These are phyloP conservation scores for Drosophila burlai DNA, from an alignment of 1,140 invertebrate genomes.

Conservation along the genomic window DNA sequence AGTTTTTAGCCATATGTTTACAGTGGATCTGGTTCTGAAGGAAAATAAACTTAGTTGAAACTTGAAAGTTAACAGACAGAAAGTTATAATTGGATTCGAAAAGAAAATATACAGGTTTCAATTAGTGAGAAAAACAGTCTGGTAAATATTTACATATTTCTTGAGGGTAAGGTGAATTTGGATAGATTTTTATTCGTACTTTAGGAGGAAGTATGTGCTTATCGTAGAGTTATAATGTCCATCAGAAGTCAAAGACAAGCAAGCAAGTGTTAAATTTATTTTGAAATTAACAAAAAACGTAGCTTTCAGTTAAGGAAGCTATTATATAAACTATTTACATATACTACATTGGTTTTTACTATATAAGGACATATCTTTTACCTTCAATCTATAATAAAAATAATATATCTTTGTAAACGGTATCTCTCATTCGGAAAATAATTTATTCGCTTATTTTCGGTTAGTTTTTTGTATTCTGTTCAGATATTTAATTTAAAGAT, in stretches of 20 bases:
- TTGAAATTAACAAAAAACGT: no score
- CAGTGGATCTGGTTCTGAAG: not conserved
- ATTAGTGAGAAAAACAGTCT: not conserved
- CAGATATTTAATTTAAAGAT: conserved; percentile 4
- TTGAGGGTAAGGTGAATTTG: not conserved
- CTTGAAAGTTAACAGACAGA: not conserved
- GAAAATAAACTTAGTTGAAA: not conserved
- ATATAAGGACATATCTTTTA: no score
- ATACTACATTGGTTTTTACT: no score
- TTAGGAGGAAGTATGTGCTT: no score
- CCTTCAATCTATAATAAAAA: no score
- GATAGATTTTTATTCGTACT: not conserved
- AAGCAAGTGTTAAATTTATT: no score
- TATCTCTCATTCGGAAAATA: not conserved
- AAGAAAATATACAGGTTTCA: not conserved
- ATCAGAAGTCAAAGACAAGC: no score
- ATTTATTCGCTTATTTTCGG: not conserved
- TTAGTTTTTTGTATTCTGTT: conserved; percentile 1
- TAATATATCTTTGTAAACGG: not conserved
- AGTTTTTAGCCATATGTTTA: not conserved
- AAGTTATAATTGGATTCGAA: not conserved
- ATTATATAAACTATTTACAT: no score
- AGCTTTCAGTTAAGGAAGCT: no score
- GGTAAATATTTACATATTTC: not conserved
- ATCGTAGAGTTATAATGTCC: no score